Base-by-base conservation (phyloP, 2,797 vertebrate genomes). In the Naso thynnoides region DNA sequence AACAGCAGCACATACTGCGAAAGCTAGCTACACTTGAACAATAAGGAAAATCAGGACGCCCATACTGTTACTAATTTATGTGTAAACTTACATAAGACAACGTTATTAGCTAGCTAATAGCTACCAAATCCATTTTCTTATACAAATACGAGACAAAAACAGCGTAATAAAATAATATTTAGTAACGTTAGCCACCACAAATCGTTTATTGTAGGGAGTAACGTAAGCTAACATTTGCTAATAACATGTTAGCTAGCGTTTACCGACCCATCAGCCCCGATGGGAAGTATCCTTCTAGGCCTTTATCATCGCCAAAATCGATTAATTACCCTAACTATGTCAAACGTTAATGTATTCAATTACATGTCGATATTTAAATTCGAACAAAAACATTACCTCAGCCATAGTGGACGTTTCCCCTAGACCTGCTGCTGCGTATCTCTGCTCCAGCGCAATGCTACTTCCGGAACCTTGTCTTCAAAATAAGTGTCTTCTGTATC, bases 401-500 rank as follows among this genome's bases (percentile, higher is more conserved):
- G 91, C 92, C 92, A 93, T 93, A 15, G 58, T 73, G 47, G 65
- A 84, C 41, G 66, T 42, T 54, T 58, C 50, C 64, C 38, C 38
- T 19, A 11, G 1, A 23, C n/a, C n/a, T n/a, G 57, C 53, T 64
- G n/a, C 9, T 36, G 10, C 29, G 26, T 42, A 41, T 48, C 53
- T 6, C 16, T 0, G 2, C n/a, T 18, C 26, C 10, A 26, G n/a
- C 6, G 8, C 14, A n/a, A 3, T 0, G 0, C 0, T 0, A 86
- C 48, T 84, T 89, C 90, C 89, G 76, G 53, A 0, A 2, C 2
- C 1, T 0, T 0, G 5, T 24, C 81, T 84, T 67, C 73, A 82
- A 0, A 88, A 61, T 85, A 79, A 85, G 36, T 0, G 0, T 0
- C 27, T 6, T 63, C 11, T 16, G 3, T 3, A 1, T 7, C 45